Base-by-base conservation (phyloP, 2,888 invertebrate genomes). In the Drosophila macrospina region DNA sequence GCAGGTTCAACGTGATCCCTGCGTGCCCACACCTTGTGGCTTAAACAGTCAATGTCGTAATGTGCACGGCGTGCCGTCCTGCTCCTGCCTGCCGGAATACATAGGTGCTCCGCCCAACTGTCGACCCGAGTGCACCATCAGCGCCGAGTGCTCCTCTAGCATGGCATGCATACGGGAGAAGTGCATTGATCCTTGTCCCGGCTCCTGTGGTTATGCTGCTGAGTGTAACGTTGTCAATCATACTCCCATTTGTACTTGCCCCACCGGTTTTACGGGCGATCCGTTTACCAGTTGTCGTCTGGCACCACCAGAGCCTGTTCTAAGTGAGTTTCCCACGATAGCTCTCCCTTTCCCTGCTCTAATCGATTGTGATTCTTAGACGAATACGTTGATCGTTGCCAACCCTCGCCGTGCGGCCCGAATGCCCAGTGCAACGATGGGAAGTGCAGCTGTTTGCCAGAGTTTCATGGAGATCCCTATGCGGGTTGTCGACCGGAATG, bases 401-500 rank as follows among this genome's bases (percentile, higher is more conserved):
- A 93, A 64, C 95, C 95, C 26, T 94, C 95, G 30, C 95, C 95
- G 1, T 96, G 95, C 87, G 95, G 95, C 10, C 91, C 94, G 5
- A 95, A 95, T 84, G 93, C 95, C 47, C 92, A 93, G 24, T 96
- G 96, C 78, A 93, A 94, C 56, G 92, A 93, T 51, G 95, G 95
- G 57, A 94, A 94, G 4, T 97, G 96, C 88, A 94, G 95, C n/a
- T 97, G 96, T 88, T 92, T 95, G 76, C 92, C 94, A n/a, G 94
- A 95, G 78, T 96, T 94, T 90, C 93, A 94, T 37, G 96, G 96
- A 56, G 91, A 93, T 57, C 96, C 96, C 42, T 90, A 89, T 26
- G 94, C 95, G 26, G 95, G 94, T 77, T 96, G 96, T 89, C 93
- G 95, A 65, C 96, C 96, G 8, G 95, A 96, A 92, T 96, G 96